Evolutionary conservation across 2,797 vertebrate genomes (phyloP), one percentile per base, ranked within the genome.

Genomic region (Micromesistius poutassou): DNA sequence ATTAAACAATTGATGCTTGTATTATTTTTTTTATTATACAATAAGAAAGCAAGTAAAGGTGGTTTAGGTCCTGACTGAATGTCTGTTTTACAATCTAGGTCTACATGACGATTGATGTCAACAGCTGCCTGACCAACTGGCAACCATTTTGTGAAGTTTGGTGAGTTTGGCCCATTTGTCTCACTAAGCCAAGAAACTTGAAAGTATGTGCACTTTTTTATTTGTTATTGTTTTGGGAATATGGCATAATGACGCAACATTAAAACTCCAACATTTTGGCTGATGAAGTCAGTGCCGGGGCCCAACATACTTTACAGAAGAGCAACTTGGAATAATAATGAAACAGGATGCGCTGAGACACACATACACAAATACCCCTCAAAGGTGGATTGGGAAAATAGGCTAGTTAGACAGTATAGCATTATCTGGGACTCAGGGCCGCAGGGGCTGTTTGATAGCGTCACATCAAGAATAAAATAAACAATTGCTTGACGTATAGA

Each of bases 251-350:
- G 55, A 62, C 22, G 55, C 55, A 62, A 62, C 22, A 62, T 25
- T 25, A 62, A 5, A 62, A 19, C 46, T 50, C 46, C 46, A 50
- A 50, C 19, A 50, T 50, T 22, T 50, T 50, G 46, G 4, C 16
- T 50, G 46, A 50, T 50, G 16, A 50, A 50, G 46, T 50, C 16
- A 13, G 46, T 12, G 46, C 5, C 14, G 42, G 42, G 42, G 12
- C 42, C 42, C 50, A 55, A 62, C 55, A 25, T 62, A 62, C 55
- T 62, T 62, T 62, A 62, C 55, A 62, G 55, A 62, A 62, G 55
- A 62, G 19, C 55, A 25, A 25, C 46, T 19, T 50, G 46, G 14
- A 19, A 19, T 14, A 22, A 50, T 19, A 22, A 50, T 50, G 19
- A 50, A 19, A 19, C 46, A 5, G 2, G 14, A 46, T 46, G 13